Percentiles rank a stretch among this genome's conserved stretches.
These are phyloP conservation scores for Odontothrips loti DNA, from an alignment of 2,888 invertebrate species.

Conservation along the genomic window DNA sequence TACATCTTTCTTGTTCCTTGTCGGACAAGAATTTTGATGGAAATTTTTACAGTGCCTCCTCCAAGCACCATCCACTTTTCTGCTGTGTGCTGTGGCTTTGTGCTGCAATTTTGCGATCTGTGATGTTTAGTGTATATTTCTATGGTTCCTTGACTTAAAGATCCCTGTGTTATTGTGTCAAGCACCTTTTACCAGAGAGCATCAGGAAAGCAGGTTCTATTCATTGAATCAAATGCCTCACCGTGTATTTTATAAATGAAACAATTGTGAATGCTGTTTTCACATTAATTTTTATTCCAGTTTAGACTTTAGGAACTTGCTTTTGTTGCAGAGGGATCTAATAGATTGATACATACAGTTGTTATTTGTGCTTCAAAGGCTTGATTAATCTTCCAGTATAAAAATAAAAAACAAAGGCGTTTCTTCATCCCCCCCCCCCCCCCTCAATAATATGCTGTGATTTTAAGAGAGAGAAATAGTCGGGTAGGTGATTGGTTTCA, in stretches of 20 bases:
- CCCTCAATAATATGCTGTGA: no score
- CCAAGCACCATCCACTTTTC: not conserved
- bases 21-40: no score
- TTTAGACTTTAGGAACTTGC: no score
- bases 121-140: conserved; percentile 15
- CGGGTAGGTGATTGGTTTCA: no score
- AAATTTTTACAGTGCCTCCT: not conserved
- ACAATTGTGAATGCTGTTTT: not conserved
- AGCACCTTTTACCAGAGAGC: not conserved
- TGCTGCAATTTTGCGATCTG: conserved; percentile 17
- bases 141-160: conserved; percentile 25
- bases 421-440: no score
- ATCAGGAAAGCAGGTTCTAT: not conserved
- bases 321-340: no score
- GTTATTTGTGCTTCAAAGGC: no score
- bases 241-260: not conserved
- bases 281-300: not conserved
- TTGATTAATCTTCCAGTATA: no score
- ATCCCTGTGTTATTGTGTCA: conserved; percentile 4
- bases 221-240: not conserved
- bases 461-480: no score
- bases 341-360: no score
- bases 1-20: not conserved
- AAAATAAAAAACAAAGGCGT: no score
- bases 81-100: not conserved